phyloP scores from a whole-genome alignment of 2,113 vertebrate species.

The Limnothrissa miodon region DNA sequence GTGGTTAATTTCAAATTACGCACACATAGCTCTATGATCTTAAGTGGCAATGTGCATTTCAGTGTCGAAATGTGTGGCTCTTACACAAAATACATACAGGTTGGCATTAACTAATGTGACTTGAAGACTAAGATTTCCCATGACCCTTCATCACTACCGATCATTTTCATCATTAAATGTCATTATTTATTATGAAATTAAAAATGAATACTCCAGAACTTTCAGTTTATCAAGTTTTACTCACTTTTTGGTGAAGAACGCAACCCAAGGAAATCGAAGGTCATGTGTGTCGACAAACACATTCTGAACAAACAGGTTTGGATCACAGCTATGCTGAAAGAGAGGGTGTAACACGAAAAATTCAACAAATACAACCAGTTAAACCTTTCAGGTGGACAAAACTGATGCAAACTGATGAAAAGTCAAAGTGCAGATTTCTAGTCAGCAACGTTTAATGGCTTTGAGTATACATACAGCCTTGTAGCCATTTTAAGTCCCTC shows the following conservation, averaged over 20 bases:
- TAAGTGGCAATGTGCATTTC: no score
- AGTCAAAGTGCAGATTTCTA: neutral
- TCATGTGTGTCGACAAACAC: constrained; percentile 89
- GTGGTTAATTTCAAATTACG: no score
- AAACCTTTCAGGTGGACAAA: neutral
- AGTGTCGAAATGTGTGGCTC: no score
- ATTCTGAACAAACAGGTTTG: constrained; percentile 87
- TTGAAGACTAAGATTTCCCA: neutral
- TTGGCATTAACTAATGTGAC: no score
- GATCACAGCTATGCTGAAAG: constrained; percentile 83
- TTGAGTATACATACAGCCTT: neutral
- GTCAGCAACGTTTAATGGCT: neutral
- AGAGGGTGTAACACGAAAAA: neutral
- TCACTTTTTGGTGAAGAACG: constrained; percentile 86
- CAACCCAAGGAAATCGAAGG: constrained; percentile 86
- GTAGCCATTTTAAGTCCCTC: neutral
- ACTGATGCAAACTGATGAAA: neutral
- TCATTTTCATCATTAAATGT: no score
- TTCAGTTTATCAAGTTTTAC: constrained; percentile 29
- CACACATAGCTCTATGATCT: no score
- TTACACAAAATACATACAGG: no score
- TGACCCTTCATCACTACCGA: neutral
- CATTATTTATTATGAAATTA: neutral
- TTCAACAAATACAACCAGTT: neutral
- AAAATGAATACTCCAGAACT: neutral